A percentile compares a stretch with the other conserved stretches of the same genome.
phyloP scores from a whole-genome alignment of 1,140 invertebrate species.

The Macrobrachium nipponense region DNA sequence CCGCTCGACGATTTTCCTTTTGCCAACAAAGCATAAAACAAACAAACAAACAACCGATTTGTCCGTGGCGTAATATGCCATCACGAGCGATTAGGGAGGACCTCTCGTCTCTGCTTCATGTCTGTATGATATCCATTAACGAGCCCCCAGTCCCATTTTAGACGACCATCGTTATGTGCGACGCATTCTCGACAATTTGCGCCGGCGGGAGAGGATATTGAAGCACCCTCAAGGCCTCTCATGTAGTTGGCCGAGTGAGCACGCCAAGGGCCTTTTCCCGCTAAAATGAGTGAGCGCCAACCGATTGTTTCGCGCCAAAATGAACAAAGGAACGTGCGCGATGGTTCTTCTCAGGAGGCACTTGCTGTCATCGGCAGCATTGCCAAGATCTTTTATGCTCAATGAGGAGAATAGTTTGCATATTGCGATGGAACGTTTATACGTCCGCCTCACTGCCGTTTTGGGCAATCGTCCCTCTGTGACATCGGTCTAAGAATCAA shows the following conservation, averaged over 20 bases:
- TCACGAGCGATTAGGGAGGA: too few species aligned
- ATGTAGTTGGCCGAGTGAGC: slow-evolving; percentile 9
- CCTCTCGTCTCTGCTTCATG: neutral
- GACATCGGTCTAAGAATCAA: too few species aligned
- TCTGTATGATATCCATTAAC: slow-evolving; percentile 4
- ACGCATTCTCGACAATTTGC: slow-evolving; percentile 53
- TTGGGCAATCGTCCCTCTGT: too few species aligned
- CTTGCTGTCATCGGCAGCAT: slow-evolving; percentile 49
- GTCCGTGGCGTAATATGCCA: neutral
- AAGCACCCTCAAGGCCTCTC: slow-evolving; percentile 41
- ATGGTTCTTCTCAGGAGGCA: slow-evolving; percentile 33
- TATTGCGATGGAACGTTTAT: too few species aligned
- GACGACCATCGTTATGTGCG: slow-evolving; percentile 47
- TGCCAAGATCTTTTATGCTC: slow-evolving; percentile 21
- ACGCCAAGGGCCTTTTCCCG: slow-evolving; percentile 34
- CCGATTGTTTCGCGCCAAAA: slow-evolving; percentile 57
- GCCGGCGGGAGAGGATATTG: slow-evolving; percentile 15
- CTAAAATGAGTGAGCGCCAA: slow-evolving; percentile 49
- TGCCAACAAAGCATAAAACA: too few species aligned
- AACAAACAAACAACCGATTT: too few species aligned
- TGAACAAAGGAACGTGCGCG: slow-evolving; percentile 54
- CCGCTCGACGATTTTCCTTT: too few species aligned
- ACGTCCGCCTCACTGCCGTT: too few species aligned
- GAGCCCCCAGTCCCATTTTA: slow-evolving; percentile 4
- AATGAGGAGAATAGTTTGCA: too few species aligned